Base-by-base conservation (phyloP, 2,888 invertebrate species). In the Ellobium chinense region DNA sequence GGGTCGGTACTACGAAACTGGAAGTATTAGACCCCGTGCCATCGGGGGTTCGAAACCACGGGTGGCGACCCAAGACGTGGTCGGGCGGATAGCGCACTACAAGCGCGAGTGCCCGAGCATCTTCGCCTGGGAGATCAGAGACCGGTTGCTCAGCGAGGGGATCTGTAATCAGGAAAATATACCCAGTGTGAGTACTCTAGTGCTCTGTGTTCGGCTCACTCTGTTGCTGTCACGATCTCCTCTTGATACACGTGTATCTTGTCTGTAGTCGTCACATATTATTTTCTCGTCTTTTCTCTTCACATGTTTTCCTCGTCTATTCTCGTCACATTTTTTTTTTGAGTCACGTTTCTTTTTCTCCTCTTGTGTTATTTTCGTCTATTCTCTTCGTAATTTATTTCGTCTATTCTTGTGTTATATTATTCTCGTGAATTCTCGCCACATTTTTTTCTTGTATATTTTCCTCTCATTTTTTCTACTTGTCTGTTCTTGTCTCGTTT, bases 61-160 rank as follows among this genome's bases (percentile, higher is more conserved):
- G 96, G 98, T 98, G 84, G 98, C 98, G 84, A 98, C 98, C 4
- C 98, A 98, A 1, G 97, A 97, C 0, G 98, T 98, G 0, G 98
- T 98, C 21, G 97, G 97, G 94, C 97, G 97, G 94, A 98, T 99
- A 87, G 95, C 98, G 37, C 96, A 97, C 12, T 95, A 97, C 89
- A 98, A 98, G 92, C 97, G 97, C 91, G 97, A 98, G 92, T 97
- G 98, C 93, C 98, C 98, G 0, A 97, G 97, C 5, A 97, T 98
- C 96, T 98, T 98, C 93, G 98, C 98, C 7, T 98, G 98, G 98
- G 98, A 98, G 94, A 98, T 98, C 84, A 95, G 98, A 97, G 92
- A 98, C 93, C 95, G 97, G 88, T 94, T 98, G 85, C 95, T 98
- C 76, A 95, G 96, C 69, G 97, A 98, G 89, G 95, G 97, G 78